Base-by-base conservation (phyloP, 2,888 invertebrate species). In the Drosophila melanosoma region DNA sequence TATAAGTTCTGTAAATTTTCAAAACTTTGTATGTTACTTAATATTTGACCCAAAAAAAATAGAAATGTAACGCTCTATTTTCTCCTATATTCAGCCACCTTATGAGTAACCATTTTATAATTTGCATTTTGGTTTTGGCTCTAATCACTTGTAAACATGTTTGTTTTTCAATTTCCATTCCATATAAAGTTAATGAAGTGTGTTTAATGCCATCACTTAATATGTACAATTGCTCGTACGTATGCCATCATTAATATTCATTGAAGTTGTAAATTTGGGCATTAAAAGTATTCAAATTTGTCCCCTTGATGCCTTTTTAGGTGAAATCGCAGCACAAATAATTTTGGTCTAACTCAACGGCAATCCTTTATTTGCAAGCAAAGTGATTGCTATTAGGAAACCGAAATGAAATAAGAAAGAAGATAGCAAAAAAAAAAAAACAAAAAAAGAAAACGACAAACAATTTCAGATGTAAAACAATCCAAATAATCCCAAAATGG, bases 401-500 rank as follows among this genome's bases (percentile, higher is more conserved):
- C 20, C 29, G 33, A 26, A 60, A 57, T 58, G 45, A 45, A 61
- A 42, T 45, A 58, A 38, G 10, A 15, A 60, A 58, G 62, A 26
- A 57, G 36, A 57, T 57, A 63, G 58, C 48, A 51, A 57, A 73
- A 69, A 45, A 3, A 45, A 70, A 26, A 26, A n/a, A n/a, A n/a
- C 1, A 23, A 23, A 23, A 23, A 26, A 26, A 71, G 0, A 5
- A 71, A 70, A 79, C 75, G 64, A 56, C 65, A 69, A 71, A 76
- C 86, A 65, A 59, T 59, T 45, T 33, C 40, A 45, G 56, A 54
- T 36, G 48, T 32, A 60, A 72, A 70, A 83, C 78, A 87, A 83
- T 74, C 54, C 73, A 86, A 88, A 75, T 78, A 88, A 88, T 90
- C 90, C 63, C 54, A 68, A 87, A 85, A 81, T 83, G 82, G 63